These are phyloP conservation scores for Automeris io DNA, from an alignment of 2,888 invertebrate species.

Conservation along the genomic window DNA sequence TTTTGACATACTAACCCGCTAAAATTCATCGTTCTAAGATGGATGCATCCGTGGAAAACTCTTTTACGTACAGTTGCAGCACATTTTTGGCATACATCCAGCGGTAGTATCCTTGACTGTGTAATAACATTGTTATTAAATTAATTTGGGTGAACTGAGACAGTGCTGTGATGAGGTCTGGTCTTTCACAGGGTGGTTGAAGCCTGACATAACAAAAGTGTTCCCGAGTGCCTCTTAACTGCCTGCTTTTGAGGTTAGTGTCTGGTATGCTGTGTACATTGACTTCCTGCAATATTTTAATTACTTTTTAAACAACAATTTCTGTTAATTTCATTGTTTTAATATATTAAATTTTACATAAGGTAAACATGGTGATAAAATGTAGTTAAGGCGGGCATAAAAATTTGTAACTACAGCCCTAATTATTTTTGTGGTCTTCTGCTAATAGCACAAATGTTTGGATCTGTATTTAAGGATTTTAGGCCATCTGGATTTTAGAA, in stretches of 20 bases:
- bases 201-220: constrained; percentile 60
- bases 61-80: constrained; percentile 48
- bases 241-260: constrained; percentile 75
- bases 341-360: too few relatives aligned
- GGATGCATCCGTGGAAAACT: constrained; percentile 54
- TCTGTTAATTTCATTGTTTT: too few relatives aligned
- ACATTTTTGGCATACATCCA: constrained; percentile 63
- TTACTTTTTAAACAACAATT: too few relatives aligned
- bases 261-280: constrained; percentile 22
- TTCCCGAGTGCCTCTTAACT: constrained; percentile 67
- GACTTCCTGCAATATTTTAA: constrained; percentile 5
- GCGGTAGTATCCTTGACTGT: constrained; percentile 67
- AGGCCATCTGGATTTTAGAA: too few relatives aligned
- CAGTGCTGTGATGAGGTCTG: constrained; percentile 43
- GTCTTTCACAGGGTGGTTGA: constrained; percentile 72
- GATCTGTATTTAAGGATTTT: too few relatives aligned
- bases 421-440: too few relatives aligned
- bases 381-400: too few relatives aligned
- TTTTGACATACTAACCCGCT: constrained; percentile 39
- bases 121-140: constrained; percentile 40
- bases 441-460: too few relatives aligned
- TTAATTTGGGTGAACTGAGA: constrained; percentile 28
- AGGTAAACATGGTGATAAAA: too few relatives aligned
- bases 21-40: constrained; percentile 27
- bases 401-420: too few relatives aligned